These are phyloP conservation scores for Pyxicephalus adspersus DNA, from an alignment of 2,113 vertebrate species.

Conservation along the genomic window DNA sequence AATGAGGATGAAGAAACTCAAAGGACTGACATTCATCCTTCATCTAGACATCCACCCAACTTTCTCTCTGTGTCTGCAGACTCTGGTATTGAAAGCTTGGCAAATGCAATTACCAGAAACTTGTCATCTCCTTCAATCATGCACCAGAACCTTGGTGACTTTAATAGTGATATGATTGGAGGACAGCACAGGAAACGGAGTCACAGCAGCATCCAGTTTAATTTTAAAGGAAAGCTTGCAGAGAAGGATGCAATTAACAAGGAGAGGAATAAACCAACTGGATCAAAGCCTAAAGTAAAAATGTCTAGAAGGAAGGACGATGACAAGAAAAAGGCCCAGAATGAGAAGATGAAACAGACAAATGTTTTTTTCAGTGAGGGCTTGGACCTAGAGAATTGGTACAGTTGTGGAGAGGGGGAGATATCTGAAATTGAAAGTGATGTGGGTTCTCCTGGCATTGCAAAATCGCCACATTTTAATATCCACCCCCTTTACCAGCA, in stretches of 20 bases:
- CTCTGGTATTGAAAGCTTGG: conserved; percentile 72
- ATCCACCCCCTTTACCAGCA: conserved; percentile 97
- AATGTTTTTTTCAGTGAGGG: conserved; percentile 95
- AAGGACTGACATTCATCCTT: conserved; percentile 64
- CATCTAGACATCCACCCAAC: conserved; percentile 64
- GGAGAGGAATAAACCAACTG: conserved; percentile 79
- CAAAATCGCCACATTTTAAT: conserved; percentile 83
- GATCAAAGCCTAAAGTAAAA: conserved; percentile 94
- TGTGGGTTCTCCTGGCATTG: conserved; percentile 84
- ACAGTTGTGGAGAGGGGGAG: conserved; percentile 97
- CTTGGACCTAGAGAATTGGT: conserved; percentile 97
- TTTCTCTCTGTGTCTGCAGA: conserved; percentile 71
- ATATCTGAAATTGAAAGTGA: conserved; percentile 98
- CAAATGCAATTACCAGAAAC: conserved; percentile 88
- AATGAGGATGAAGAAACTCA: conserved; percentile 64
- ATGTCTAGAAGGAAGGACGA: conserved; percentile 89
- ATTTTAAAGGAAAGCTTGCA: conserved; percentile 88
- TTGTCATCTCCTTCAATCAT: conserved; percentile 92
- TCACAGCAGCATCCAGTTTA: conserved; percentile 94
- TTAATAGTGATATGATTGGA: conserved; percentile 71
- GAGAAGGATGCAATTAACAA: conserved; percentile 87
- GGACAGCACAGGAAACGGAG: conserved; percentile 83
- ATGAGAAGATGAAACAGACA: conserved; percentile 84
- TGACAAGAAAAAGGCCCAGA: conserved; percentile 83
- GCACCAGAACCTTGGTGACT: conserved; percentile 75